phyloP scores from a whole-genome alignment of 2,113 vertebrate species.

The Synodontis membranacea region DNA sequence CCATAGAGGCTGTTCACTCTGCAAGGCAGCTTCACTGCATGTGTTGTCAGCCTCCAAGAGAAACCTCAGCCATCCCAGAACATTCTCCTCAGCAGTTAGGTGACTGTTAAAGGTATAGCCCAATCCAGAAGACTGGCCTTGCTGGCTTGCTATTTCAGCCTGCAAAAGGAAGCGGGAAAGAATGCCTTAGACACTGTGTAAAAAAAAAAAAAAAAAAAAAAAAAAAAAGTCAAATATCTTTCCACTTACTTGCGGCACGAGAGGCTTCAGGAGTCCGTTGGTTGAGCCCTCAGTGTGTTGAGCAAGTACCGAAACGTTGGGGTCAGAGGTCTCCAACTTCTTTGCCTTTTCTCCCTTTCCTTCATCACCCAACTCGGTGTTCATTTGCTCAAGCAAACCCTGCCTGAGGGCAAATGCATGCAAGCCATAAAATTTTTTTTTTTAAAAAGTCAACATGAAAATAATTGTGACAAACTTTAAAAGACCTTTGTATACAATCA shows the following conservation, averaged over 20 bases:
- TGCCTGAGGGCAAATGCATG: constrained; percentile 63
- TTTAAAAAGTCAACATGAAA: not conserved
- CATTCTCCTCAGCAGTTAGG: constrained; percentile 59
- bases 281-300: constrained; percentile 12
- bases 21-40: constrained; percentile 53
- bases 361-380: constrained; percentile 61
- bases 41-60: constrained; percentile 61
- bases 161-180: not conserved
- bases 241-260: constrained; percentile 41
- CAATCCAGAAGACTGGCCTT: constrained; percentile 56
- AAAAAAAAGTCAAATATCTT: too few species aligned
- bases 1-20: constrained; percentile 67
- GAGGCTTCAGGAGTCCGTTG: constrained; percentile 36
- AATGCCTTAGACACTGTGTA: not conserved
- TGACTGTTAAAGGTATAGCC: constrained; percentile 61
- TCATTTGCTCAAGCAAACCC: constrained; percentile 68
- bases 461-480: too few species aligned
- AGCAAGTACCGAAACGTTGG: constrained; percentile 55
- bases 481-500: too few species aligned
- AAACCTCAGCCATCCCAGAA: constrained; percentile 69
- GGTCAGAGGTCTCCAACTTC: constrained; percentile 55
- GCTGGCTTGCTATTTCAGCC: constrained; percentile 39
- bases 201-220: too few species aligned
- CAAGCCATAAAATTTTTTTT: not conserved
- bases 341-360: constrained; percentile 50